A percentile compares a stretch with the other conserved stretches of the same genome.
Conservation (phyloP, 1,140 invertebrate species). For the Calliopsis andreniformis region DNA sequence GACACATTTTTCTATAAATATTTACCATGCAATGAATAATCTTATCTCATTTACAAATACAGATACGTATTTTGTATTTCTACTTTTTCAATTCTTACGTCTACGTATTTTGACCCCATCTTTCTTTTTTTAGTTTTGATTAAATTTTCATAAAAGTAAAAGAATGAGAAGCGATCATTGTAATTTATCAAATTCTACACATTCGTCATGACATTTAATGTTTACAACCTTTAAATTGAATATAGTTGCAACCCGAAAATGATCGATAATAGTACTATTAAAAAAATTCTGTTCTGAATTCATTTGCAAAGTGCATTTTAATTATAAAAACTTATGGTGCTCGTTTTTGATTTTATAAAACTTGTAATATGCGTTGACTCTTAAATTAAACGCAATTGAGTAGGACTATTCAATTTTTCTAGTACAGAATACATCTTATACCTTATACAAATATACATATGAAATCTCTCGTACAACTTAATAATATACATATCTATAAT, state of each 20-base stretch:
- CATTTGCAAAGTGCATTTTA: neutral
- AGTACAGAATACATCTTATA: neutral
- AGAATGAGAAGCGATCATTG: neutral
- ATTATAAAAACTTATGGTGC: slow-evolving; percentile 8
- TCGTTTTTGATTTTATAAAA: neutral
- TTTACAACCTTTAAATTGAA: neutral
- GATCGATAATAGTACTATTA: too few relatives aligned
- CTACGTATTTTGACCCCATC: slow-evolving; percentile 28
- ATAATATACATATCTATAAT: slow-evolving; percentile 21
- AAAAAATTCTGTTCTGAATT: neutral
- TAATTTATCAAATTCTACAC: neutral
- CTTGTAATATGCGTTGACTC: neutral
- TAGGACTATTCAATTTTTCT: neutral
- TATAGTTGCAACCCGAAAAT: neutral
- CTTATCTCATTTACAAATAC: neutral
- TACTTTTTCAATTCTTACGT: slow-evolving; percentile 5
- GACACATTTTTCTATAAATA: slow-evolving; percentile 55
- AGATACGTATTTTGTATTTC: neutral
- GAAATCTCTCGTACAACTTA: neutral
- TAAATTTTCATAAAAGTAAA: neutral
- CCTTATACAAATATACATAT: slow-evolving; percentile 15
- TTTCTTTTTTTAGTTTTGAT: neutral
- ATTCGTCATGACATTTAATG: neutral
- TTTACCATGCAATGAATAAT: neutral
- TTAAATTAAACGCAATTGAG: neutral